These are phyloP conservation scores for Campoplex capitator DNA, from an alignment of 2,888 invertebrate species.

Conservation along the genomic window DNA sequence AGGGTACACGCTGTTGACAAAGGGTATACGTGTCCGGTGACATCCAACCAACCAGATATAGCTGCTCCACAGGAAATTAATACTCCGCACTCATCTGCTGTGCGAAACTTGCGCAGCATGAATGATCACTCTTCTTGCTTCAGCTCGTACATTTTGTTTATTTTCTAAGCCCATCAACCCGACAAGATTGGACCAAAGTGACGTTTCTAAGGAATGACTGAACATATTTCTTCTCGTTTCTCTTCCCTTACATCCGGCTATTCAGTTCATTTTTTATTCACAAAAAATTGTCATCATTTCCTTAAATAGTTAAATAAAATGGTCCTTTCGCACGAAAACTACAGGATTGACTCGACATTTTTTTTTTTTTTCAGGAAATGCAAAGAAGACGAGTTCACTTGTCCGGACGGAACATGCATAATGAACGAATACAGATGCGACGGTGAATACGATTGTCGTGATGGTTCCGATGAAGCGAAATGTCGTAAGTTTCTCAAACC, in stretches of 20 bases:
- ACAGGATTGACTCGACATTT: background rate
- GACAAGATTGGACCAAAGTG: no score
- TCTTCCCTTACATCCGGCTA: background rate
- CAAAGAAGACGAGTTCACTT: constrained; percentile 90
- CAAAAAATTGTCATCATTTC: no score
- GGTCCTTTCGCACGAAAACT: background rate
- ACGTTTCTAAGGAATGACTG: no score
- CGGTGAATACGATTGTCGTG: constrained; percentile 92
- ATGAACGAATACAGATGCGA: constrained; percentile 91
- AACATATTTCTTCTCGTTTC: background rate
- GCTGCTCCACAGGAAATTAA: constrained; percentile 12
- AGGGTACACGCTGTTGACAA: constrained; percentile 2
- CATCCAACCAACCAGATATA: constrained; percentile 20
- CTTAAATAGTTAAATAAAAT: no score
- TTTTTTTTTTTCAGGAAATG: constrained; percentile 85
- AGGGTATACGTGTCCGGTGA: constrained; percentile 15
- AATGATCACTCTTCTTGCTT: background rate
- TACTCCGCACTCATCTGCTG: background rate
- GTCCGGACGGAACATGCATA: constrained; percentile 92
- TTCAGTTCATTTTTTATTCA: no score
- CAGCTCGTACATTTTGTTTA: background rate
- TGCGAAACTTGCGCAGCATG: background rate
- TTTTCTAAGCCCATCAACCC: background rate
- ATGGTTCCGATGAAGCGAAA: constrained; percentile 91
- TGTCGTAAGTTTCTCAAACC: constrained; percentile 85